phyloP scores from a whole-genome alignment of 2,888 invertebrate species.

The Xestia sexstrigata region DNA sequence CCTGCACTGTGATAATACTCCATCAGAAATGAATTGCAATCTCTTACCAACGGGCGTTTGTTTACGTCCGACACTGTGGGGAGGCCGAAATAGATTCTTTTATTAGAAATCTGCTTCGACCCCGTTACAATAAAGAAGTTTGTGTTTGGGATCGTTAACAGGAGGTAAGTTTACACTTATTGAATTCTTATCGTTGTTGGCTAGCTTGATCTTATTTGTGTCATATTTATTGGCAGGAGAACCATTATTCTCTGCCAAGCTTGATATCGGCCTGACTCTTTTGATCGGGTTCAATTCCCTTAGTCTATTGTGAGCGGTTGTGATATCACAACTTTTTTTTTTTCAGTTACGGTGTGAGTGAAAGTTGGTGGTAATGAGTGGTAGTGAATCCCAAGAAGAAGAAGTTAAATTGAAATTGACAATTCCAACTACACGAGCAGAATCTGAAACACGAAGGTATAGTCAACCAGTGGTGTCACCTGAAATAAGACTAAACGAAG shows the following conservation, averaged over 20 bases:
- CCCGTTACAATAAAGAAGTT: constrained; percentile 80
- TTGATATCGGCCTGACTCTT: constrained; percentile 64
- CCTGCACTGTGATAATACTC: constrained; percentile 60
- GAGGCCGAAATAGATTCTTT: constrained; percentile 88
- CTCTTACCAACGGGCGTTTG: constrained; percentile 73
- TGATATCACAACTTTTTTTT: constrained; percentile 73
- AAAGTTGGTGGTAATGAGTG: constrained; percentile 79
- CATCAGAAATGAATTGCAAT: constrained; percentile 74
- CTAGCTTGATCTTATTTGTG: constrained; percentile 75
- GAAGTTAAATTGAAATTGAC: constrained; percentile 73
- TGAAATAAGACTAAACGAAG: constrained; percentile 70
- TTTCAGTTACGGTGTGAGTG: constrained; percentile 74
- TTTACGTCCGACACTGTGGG: constrained; percentile 77
- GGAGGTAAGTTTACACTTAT: constrained; percentile 83
- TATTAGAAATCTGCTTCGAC: constrained; percentile 84
- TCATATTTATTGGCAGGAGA: constrained; percentile 83
- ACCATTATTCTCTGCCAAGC: constrained; percentile 80
- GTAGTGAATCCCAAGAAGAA: constrained; percentile 71
- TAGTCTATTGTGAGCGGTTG: constrained; percentile 71
- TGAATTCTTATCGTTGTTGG: constrained; percentile 73
- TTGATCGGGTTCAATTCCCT: constrained; percentile 74
- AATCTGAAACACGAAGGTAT: constrained; percentile 82
- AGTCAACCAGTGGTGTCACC: constrained; percentile 77
- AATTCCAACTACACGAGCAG: constrained; percentile 80
- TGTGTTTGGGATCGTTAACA: constrained; percentile 75